Evolutionary conservation across 2,113 vertebrate species (phyloP), one percentile per base, ranked within the genome.

Genomic region (Indicator indicator): DNA sequence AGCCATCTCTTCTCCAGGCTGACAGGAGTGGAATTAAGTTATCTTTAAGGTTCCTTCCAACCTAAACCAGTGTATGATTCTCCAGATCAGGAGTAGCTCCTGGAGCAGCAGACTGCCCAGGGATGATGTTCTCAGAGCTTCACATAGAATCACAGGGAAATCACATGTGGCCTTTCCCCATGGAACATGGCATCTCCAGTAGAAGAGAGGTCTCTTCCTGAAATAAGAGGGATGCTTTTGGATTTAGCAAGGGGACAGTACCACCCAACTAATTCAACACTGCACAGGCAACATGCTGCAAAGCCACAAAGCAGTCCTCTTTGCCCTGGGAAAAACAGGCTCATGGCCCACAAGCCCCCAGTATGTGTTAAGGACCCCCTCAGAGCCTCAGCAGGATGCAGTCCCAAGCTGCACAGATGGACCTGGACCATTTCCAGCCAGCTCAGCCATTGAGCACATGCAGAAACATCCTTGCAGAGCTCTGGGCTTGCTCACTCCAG

Each of bases 371-470:
- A 73, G 23, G 23, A 50, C 30, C 70, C 54, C 1, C 0, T 24
- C 20, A 85, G 92, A 80, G 4, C 42, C 33, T 76, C 54, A 7
- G 17, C 40, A 46, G 26, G 59, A 28, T 30, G 16, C 23, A 40
- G 4, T 16, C 44, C 32, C 60, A 58, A 73, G 73, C 8, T 2
- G 21, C 58, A 78, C 2, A 0, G 60, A 0, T 42, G n/a, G 54
- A 46, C 48, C 70, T 30, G 36, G 30, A 16, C 4, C 23, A 13
- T 32, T 72, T 68, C 33, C 65, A 89, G 73, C 14, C 81, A 44
- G 28, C 67, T 81, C 27, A 5, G 76, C 7, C 48, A 6, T 3
- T 4, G 59, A 50, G 30, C 20, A 15, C 19, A 1, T 0, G 1
- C 24, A 42, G 38, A 67, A 73, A 19, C 10, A 11, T 27, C 88